Conservation (phyloP, 2,797 vertebrate species). For the Etheostoma nigrum region DNA sequence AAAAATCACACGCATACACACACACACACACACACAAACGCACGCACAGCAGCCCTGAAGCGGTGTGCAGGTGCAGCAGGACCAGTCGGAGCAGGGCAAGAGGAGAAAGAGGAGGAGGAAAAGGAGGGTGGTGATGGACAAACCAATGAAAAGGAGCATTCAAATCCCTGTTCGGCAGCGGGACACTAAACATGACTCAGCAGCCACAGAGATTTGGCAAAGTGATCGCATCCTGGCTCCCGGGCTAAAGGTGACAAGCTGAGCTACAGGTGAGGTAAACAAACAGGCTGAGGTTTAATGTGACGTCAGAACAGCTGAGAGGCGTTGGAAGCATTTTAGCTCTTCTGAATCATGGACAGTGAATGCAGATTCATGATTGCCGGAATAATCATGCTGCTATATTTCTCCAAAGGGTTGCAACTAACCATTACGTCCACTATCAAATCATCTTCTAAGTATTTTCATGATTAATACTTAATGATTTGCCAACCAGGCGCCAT, state of each 20-base stretch:
- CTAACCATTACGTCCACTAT: background rate
- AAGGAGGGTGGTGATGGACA: slow-evolving; percentile 63
- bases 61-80: slow-evolving; percentile 66
- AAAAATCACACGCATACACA: background rate
- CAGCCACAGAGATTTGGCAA: slow-evolving; percentile 45
- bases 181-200: slow-evolving; percentile 58
- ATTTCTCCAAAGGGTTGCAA: background rate
- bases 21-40: slow-evolving; percentile 16
- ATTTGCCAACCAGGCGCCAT: background rate
- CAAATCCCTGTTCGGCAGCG: slow-evolving; percentile 37
- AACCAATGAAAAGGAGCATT: slow-evolving; percentile 60
- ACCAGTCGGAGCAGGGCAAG: slow-evolving; percentile 55
- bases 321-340: background rate
- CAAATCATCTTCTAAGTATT: too few relatives aligned
- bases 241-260: slow-evolving; percentile 35
- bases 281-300: slow-evolving; percentile 33
- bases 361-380: background rate
- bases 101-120: slow-evolving; percentile 24
- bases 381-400: background rate
- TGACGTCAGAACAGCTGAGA: slow-evolving; percentile 43
- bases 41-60: slow-evolving; percentile 15
- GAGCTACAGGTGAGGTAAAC: slow-evolving; percentile 48
- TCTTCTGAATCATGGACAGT: background rate
- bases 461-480: too few relatives aligned
- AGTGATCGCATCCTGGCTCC: slow-evolving; percentile 42